Evolutionary conservation across 92 coral and sea anemone species (phyloP).

Genomic region (Epizoanthus stellaris): DNA sequence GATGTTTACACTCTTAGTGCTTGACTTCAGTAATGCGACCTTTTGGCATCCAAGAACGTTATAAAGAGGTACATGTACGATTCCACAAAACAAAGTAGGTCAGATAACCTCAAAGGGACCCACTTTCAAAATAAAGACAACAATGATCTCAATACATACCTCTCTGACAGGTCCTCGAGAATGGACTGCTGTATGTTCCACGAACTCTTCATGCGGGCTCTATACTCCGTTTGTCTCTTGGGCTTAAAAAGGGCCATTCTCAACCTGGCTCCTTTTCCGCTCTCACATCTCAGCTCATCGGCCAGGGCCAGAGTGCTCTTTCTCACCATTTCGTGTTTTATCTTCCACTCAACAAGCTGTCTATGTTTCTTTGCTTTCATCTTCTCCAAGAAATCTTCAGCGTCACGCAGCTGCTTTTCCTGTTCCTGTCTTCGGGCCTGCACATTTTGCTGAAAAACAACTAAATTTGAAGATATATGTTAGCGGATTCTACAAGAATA

Average conservation of each 20-base stretch:
- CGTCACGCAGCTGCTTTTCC: conserved; percentile 70
- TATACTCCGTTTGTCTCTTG: conserved; percentile 12
- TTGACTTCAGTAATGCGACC: too few relatives aligned
- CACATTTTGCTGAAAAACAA: conserved; percentile 52
- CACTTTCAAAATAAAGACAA: too few relatives aligned
- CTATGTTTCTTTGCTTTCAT: conserved; percentile 67
- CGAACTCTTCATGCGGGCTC: conserved; percentile 59
- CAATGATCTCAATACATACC: not conserved
- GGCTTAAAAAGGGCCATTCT: conserved; percentile 20
- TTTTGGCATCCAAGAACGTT: too few relatives aligned
- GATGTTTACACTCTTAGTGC: too few relatives aligned
- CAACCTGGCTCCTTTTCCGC: not conserved
- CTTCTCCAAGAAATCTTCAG: conserved; percentile 74
- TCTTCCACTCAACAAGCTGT: conserved; percentile 78
- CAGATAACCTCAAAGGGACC: too few relatives aligned
- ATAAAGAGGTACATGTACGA: too few relatives aligned
- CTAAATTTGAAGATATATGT: conserved; percentile 37
- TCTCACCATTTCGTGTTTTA: conserved; percentile 67
- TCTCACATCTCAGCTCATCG: conserved; percentile 8
- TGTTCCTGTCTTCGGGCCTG: conserved; percentile 62
- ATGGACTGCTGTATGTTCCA: conserved; percentile 72
- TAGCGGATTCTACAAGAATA: not conserved
- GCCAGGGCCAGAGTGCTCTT: conserved; percentile 21
- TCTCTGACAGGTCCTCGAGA: conserved; percentile 60
- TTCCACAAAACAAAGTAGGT: too few relatives aligned